phyloP scores from a whole-genome alignment of 2,113 vertebrate genomes.

The Columba livia region DNA sequence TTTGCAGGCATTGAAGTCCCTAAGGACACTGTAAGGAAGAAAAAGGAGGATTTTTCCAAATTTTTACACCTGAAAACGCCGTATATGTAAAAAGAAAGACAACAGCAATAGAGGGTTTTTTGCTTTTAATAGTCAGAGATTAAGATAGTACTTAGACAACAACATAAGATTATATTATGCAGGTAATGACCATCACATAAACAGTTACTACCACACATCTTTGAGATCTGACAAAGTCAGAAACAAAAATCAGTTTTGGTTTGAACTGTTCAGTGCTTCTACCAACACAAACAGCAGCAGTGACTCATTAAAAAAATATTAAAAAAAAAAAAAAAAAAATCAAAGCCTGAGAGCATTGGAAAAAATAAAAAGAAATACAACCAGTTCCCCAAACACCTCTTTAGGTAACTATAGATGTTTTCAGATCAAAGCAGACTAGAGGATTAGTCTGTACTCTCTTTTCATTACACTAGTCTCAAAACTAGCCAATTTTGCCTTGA shows the following conservation, averaged over 20 bases:
- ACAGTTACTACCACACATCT: neutral
- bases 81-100: neutral
- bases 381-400: neutral
- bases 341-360: neutral
- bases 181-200: neutral
- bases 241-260: neutral
- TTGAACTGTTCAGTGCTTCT: neutral
- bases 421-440: neutral
- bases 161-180: neutral
- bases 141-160: neutral
- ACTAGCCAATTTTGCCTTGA: neutral
- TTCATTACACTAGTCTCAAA: neutral
- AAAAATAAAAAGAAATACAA: neutral
- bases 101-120: neutral
- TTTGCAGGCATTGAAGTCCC: conserved; percentile 91
- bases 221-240: neutral
- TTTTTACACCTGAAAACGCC: neutral
- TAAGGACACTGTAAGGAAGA: conserved; percentile 82
- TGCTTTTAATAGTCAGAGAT: neutral
- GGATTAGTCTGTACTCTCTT: neutral
- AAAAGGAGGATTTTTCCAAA: neutral
- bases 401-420: neutral
- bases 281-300: neutral
- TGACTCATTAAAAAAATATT: neutral
- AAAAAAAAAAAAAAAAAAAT: neutral